phyloP scores from a whole-genome alignment of 2,888 invertebrate genomes.

The Caenorhabditis virilis region DNA sequence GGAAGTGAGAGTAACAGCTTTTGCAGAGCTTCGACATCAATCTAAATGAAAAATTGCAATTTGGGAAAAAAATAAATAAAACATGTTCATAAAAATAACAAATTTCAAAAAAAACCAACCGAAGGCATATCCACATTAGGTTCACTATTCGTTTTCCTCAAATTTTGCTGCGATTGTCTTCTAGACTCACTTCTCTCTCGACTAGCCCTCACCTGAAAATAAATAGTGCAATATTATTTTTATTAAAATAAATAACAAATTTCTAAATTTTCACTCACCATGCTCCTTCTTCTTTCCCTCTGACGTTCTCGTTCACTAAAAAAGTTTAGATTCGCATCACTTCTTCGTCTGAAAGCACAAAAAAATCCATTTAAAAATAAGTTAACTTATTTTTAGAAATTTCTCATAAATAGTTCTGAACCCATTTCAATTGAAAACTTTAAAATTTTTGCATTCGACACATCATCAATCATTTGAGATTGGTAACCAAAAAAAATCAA shows the following conservation, averaged over 20 bases:
- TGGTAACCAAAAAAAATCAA: too few species aligned
- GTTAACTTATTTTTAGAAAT: conserved; percentile 2
- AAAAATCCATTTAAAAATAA: neutral
- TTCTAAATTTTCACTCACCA: conserved; percentile 17
- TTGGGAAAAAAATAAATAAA: neutral
- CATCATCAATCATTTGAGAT: too few species aligned
- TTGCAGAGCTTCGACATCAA: conserved; percentile 51
- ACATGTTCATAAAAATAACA: neutral
- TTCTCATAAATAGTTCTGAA: too few species aligned
- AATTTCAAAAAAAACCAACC: conserved; percentile 10
- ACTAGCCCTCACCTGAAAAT: conserved; percentile 26
- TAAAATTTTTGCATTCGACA: too few species aligned
- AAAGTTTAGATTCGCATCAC: conserved; percentile 52
- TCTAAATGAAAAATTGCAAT: conserved; percentile 17
- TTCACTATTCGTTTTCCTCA: conserved; percentile 61
- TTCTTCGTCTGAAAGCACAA: conserved; percentile 42
- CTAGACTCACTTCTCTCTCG: conserved; percentile 42
- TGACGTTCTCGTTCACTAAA: conserved; percentile 41
- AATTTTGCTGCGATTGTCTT: conserved; percentile 29
- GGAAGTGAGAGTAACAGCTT: conserved; percentile 42
- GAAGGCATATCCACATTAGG: conserved; percentile 57
- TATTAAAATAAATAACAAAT: neutral
- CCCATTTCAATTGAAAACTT: too few species aligned
- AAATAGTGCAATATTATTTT: neutral
- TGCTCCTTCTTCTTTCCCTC: conserved; percentile 40